Conservation (phyloP, 2,113 vertebrate species). For the Tenrec ecaudatus region DNA sequence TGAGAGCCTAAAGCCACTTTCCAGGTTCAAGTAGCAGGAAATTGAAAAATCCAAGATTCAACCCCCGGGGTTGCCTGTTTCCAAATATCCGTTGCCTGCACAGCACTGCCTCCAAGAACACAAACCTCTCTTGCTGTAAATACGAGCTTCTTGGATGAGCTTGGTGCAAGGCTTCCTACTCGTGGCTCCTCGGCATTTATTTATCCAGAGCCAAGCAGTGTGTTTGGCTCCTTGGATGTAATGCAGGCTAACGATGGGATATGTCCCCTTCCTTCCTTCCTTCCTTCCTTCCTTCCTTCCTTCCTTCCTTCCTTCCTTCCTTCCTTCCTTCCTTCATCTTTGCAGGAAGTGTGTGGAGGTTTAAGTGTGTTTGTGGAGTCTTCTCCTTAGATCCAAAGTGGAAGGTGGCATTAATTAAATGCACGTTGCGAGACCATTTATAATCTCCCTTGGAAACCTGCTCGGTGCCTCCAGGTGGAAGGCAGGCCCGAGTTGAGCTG, state of each 20-base stretch:
- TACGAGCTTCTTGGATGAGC: conserved; percentile 55
- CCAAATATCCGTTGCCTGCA: conserved; percentile 20
- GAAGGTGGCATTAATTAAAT: conserved; percentile 55
- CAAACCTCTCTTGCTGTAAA: conserved; percentile 38
- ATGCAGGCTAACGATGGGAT: neutral
- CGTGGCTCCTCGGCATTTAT: neutral
- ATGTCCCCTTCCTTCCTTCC: neutral
- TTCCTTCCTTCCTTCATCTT: neutral
- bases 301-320: no score
- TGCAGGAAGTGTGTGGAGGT: neutral
- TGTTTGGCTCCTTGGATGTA: conserved; percentile 12
- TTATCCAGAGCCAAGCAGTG: conserved; percentile 36
- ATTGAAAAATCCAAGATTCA: neutral
- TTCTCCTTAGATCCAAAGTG: conserved; percentile 27
- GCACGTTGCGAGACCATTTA: conserved; percentile 28
- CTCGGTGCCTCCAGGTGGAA: neutral
- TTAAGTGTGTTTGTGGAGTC: neutral
- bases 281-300: no score
- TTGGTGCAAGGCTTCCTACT: conserved; percentile 51
- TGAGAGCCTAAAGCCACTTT: neutral
- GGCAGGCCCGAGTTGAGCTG: neutral
- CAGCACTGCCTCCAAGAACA: neutral
- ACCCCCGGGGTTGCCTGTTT: neutral
- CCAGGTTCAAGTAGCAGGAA: neutral
- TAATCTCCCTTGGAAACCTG: conserved; percentile 55